Base-by-base conservation (phyloP, 92 coral and sea anemone genomes). In the Galaxea fascicularis region DNA sequence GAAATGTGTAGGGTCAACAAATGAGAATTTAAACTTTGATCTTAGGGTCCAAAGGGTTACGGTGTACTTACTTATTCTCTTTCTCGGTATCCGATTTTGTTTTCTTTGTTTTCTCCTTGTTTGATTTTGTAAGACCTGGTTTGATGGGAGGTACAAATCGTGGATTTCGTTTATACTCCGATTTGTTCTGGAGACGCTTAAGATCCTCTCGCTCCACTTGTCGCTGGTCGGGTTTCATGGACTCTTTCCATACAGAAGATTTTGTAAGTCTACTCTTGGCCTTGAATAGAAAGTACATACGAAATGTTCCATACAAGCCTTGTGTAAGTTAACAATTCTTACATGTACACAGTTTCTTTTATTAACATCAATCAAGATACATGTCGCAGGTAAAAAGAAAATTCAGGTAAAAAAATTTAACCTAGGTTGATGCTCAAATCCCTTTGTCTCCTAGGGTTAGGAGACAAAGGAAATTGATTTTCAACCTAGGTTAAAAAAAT, bases 151-250 rank as follows among this genome's bases (percentile, higher is more conserved):
- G 97, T 12, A 97, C 98, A 95, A 93, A 95, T 22, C 99, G 94
- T 18, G 99, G 99, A 67, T 97, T 97, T 44, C 98, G 86, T 64
- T 93, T 93, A 63, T 97, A 97, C 82, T 97, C 99, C 79, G 96
- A 93, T 74, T 95, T 97, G 73, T 83, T 93, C 86, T 97, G 93
- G 24, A 97, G 73, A 44, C 93, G 94, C 76, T 88, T 74, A 30
- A 96, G 83, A 68, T 93, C 99, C 58, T 87, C 95, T 21, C 98
- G 83, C 65, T 96, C 99, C 15, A 86, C 76, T 51, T 96, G 93
- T 71, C 99, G 90, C 52, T 95, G 94, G 65, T 80, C 95, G 31
- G 99, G 99, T 62, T 88, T 94, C 95, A 96, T 94, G 0, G 99
- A 96, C 44, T 96, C 96, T 76, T 89, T 95, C 99, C 99, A 96